Evolutionary conservation across 2,888 invertebrate species (phyloP).

Genomic region (Arctia plantaginis): DNA sequence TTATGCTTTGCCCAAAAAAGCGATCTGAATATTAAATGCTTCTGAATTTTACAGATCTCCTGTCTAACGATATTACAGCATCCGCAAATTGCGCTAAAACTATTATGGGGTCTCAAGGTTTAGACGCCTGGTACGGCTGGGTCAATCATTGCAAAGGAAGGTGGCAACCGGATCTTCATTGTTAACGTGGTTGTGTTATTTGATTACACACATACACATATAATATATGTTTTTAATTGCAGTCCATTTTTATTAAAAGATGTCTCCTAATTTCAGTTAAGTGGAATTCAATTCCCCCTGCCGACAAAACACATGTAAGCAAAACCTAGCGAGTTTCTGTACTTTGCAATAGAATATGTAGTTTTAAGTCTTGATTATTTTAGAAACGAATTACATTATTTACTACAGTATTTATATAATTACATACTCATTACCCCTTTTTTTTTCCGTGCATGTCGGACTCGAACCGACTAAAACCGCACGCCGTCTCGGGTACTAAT

Average conservation of each 20-base stretch:
- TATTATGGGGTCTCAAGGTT: constrained; percentile 67
- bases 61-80: constrained; percentile 65
- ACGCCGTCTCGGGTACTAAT: too few relatives aligned
- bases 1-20: background rate
- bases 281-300: background rate
- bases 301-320: background rate
- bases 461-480: too few relatives aligned
- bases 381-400: background rate
- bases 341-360: background rate
- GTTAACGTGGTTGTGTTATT: constrained; percentile 13
- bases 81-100: constrained; percentile 70
- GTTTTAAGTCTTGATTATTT: background rate
- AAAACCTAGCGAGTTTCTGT: background rate
- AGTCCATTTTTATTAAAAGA: background rate
- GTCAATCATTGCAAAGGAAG: constrained; percentile 55
- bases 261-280: background rate
- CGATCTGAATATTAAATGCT: background rate
- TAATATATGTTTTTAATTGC: background rate
- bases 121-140: constrained; percentile 78
- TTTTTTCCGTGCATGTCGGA: too few relatives aligned
- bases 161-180: constrained; percentile 30
- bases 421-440: too few relatives aligned
- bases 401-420: too few relatives aligned
- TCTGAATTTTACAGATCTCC: constrained; percentile 61
- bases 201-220: background rate